Percentiles rank a stretch among this genome's conserved stretches.
These are phyloP conservation scores for Zapus hudsonius DNA, from an alignment of 2,113 vertebrate species.

Conservation along the genomic window DNA sequence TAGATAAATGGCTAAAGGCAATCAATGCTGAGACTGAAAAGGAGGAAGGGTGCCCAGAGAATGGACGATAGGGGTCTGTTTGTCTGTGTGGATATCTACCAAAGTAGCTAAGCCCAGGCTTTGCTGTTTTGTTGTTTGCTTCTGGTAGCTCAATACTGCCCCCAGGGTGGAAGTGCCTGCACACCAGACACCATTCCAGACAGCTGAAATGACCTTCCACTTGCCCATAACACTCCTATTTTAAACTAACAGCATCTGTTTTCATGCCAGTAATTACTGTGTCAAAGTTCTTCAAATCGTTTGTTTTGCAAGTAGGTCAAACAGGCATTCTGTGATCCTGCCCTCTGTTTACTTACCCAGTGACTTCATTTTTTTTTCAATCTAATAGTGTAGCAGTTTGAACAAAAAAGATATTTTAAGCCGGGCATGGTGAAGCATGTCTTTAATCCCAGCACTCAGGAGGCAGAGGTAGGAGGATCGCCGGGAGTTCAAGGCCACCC, in stretches of 20 bases:
- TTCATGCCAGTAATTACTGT: background rate
- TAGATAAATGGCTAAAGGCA: background rate
- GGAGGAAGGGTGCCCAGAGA: background rate
- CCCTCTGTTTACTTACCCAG: background rate
- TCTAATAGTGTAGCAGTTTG: background rate
- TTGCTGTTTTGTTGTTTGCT: background rate
- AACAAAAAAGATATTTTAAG: background rate
- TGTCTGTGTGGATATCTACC: background rate
- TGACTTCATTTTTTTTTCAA: too few species aligned
- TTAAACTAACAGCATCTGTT: background rate
- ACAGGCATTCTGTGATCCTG: background rate
- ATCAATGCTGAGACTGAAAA: background rate
- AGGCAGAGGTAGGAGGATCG: too few species aligned
- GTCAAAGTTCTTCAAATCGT: background rate
- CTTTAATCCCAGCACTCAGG: too few species aligned
- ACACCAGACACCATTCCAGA: background rate
- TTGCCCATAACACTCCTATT: background rate
- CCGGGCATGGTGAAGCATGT: too few species aligned
- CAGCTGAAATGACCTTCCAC: background rate
- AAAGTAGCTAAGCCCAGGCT: background rate
- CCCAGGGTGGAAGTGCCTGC: background rate
- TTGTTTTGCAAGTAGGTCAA: conserved; percentile 6
- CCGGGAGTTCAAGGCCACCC: too few species aligned
- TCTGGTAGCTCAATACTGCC: too few species aligned
- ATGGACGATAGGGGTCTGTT: accelerated